Evolutionary conservation across 2,113 vertebrate species (phyloP).

Genomic region (Rhea americana): DNA sequence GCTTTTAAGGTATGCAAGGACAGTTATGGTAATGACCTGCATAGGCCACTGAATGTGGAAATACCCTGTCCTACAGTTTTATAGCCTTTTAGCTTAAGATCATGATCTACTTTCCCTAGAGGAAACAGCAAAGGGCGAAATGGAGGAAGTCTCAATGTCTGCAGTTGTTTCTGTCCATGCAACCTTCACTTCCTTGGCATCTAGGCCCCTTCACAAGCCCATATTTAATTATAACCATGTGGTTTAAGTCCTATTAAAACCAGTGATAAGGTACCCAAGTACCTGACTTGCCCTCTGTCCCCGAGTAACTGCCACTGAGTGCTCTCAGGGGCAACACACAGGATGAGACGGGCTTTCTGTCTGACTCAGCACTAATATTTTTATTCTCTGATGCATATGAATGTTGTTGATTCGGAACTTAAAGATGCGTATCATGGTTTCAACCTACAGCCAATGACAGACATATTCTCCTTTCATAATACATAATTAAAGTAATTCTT

Average conservation of each 20-base stretch:
- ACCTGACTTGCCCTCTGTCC: background rate
- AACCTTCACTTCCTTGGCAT: background rate
- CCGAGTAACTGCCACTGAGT: fast-evolving
- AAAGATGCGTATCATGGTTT: background rate
- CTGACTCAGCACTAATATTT: background rate
- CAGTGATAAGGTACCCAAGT: background rate
- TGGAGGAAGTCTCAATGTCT: background rate
- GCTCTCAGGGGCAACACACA: background rate
- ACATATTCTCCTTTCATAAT: background rate
- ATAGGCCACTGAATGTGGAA: fast-evolving
- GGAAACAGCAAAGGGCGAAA: background rate
- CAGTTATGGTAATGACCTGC: background rate
- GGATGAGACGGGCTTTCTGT: background rate
- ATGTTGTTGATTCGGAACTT: background rate
- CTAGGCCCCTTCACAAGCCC: background rate
- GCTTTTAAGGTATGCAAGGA: background rate
- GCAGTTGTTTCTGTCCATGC: background rate
- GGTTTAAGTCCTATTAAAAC: background rate
- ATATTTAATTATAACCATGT: background rate
- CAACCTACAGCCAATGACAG: background rate
- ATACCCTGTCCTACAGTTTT: background rate
- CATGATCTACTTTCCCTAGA: background rate
- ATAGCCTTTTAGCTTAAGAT: background rate
- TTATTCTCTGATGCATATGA: background rate
- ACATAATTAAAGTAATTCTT: background rate